Evolutionary conservation across 2,888 invertebrate species (phyloP).

Genomic region (Drosophila aldrichi): DNA sequence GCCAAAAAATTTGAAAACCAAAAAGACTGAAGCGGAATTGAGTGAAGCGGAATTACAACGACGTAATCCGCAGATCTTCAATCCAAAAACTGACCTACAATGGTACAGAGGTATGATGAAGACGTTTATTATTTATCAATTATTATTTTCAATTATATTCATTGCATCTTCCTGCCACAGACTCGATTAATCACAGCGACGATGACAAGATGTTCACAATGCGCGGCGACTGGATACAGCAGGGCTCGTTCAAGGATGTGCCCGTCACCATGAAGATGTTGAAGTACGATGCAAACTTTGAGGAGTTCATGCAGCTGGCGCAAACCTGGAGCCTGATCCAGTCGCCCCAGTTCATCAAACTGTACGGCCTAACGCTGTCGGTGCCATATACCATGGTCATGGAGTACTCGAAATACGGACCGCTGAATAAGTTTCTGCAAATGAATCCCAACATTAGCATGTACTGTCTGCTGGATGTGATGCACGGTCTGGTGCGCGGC

Average conservation of each 20-base stretch:
- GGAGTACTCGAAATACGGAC: constrained; percentile 92
- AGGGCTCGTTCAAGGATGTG: constrained; percentile 89
- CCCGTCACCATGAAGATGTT: constrained; percentile 93
- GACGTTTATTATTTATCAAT: neutral
- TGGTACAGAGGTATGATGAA: constrained; percentile 81
- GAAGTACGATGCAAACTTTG: constrained; percentile 88
- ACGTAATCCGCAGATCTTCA: constrained; percentile 83
- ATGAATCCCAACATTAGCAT: constrained; percentile 86
- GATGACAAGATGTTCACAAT: constrained; percentile 89
- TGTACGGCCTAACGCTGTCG: constrained; percentile 91
- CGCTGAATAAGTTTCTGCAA: constrained; percentile 88
- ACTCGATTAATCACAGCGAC: constrained; percentile 88
- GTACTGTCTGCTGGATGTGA: constrained; percentile 92
- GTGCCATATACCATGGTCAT: constrained; percentile 92
- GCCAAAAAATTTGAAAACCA: constrained; percentile 84
- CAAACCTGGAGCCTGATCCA: constrained; percentile 92
- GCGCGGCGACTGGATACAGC: constrained; percentile 91
- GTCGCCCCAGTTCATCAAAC: constrained; percentile 90
- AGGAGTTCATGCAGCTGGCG: constrained; percentile 91
- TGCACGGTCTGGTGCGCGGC: constrained; percentile 92
- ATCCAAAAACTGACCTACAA: constrained; percentile 83
- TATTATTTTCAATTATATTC: too few relatives aligned
- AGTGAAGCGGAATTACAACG: constrained; percentile 83
- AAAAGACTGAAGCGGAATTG: constrained; percentile 84
- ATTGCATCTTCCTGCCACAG: constrained; percentile 62